phyloP scores from a whole-genome alignment of 2,113 vertebrate genomes.

The human region DNA sequence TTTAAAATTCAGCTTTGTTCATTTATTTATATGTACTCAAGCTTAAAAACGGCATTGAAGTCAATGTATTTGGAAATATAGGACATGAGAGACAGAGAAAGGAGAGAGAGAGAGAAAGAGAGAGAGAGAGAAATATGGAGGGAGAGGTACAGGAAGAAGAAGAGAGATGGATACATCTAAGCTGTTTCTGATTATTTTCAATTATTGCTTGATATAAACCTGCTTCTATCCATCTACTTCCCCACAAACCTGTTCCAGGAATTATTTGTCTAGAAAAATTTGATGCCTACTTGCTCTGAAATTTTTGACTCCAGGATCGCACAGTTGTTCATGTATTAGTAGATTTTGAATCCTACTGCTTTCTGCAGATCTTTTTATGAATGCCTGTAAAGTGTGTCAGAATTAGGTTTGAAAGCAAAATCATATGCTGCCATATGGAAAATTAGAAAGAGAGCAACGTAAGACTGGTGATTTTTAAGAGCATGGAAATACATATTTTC shows the following conservation, averaged over 20 bases:
- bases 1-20: background rate
- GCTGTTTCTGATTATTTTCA: background rate
- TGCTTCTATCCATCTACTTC: background rate
- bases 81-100: background rate
- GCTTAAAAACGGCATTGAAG: background rate
- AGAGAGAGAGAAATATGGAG: background rate
- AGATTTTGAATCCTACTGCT: background rate
- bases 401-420: background rate
- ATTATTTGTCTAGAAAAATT: background rate
- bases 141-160: no score
- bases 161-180: background rate
- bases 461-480: background rate
- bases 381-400: background rate
- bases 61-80: background rate
- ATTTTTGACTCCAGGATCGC: background rate
- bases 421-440: background rate
- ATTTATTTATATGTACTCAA: background rate
- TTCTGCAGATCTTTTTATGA: background rate
- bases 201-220: background rate
- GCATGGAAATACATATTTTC: background rate
- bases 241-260: background rate
- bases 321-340: background rate
- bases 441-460: background rate
- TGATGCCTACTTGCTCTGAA: background rate
- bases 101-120: background rate